Evolutionary conservation across 1,140 invertebrate species (phyloP).

Genomic region (Scylla paramamosain): DNA sequence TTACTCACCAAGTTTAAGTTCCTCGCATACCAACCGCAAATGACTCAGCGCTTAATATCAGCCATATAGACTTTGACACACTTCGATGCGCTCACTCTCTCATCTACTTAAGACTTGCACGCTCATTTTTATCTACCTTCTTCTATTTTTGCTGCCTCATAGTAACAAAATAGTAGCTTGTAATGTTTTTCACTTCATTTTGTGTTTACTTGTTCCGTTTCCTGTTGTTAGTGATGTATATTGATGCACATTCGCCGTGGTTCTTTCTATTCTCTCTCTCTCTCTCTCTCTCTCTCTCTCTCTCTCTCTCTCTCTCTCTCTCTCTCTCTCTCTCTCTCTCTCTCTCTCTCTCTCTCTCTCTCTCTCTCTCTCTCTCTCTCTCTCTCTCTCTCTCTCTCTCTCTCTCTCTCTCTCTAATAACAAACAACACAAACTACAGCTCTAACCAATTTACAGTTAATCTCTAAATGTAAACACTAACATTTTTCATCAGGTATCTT

Average conservation of each 20-base stretch:
- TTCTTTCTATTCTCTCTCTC: neutral
- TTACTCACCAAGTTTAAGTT: neutral
- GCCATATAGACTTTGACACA: neutral
- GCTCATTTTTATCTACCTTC: too few species aligned
- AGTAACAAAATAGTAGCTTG: too few species aligned
- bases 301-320: slow-evolving; percentile 28
- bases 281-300: neutral
- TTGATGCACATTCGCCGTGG: neutral
- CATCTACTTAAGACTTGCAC: neutral
- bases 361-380: neutral
- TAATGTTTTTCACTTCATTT: too few species aligned
- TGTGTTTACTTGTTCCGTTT: too few species aligned
- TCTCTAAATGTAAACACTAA: too few species aligned
- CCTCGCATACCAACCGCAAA: too few species aligned
- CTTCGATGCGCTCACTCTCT: neutral
- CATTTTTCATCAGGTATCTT: too few species aligned
- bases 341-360: neutral
- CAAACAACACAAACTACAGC: too few species aligned
- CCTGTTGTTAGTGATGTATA: too few species aligned
- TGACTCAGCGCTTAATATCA: too few species aligned
- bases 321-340: neutral
- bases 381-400: neutral
- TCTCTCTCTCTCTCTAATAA: slow-evolving; percentile 5
- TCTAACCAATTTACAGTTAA: too few species aligned
- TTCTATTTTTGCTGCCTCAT: too few species aligned